Conservation (phyloP, 2,113 vertebrate genomes). For the Planiliza haematocheilus region DNA sequence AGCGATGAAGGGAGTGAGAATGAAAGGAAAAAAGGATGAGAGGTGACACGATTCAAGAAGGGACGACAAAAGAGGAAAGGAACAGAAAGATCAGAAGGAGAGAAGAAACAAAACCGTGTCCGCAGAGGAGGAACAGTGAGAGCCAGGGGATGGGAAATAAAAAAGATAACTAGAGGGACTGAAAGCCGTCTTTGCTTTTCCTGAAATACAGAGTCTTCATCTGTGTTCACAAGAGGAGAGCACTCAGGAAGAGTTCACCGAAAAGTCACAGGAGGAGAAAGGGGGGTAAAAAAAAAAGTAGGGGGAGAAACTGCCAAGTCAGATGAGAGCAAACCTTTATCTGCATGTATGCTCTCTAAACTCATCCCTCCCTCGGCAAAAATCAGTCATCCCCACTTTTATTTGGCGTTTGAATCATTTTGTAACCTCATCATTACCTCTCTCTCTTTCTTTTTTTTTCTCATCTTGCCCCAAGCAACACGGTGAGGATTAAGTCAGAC, state of each 20-base stretch:
- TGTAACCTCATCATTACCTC: constrained; percentile 47
- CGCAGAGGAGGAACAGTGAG: constrained; percentile 7
- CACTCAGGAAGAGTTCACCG: constrained; percentile 71
- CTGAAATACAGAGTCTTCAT: constrained; percentile 3
- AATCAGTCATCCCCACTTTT: constrained; percentile 54
- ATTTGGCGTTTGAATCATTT: constrained; percentile 20
- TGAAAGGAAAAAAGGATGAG: constrained; percentile 32
- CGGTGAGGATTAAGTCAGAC: constrained; percentile 49
- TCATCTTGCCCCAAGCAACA: constrained; percentile 34
- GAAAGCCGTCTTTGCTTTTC: constrained; percentile 8
- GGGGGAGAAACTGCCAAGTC: constrained; percentile 50
- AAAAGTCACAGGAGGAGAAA: constrained; percentile 70
- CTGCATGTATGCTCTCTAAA: constrained; percentile 41
- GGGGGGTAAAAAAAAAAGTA: constrained; percentile 27
- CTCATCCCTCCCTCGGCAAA: constrained; percentile 52
- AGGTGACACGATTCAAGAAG: constrained; percentile 28
- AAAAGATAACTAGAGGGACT: constrained; percentile 28
- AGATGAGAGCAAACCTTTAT: constrained; percentile 43
- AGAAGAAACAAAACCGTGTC: constrained; percentile 5
- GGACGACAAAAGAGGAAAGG: constrained; percentile 11
- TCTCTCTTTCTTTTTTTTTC: neutral
- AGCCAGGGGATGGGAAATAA: constrained; percentile 36
- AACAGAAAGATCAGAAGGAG: constrained; percentile 30
- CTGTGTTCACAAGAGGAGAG: constrained; percentile 1
- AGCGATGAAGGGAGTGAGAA: constrained; percentile 20